These are phyloP conservation scores for Tolmerus cingulatus DNA, from an alignment of 2,888 invertebrate genomes.

Conservation along the genomic window DNA sequence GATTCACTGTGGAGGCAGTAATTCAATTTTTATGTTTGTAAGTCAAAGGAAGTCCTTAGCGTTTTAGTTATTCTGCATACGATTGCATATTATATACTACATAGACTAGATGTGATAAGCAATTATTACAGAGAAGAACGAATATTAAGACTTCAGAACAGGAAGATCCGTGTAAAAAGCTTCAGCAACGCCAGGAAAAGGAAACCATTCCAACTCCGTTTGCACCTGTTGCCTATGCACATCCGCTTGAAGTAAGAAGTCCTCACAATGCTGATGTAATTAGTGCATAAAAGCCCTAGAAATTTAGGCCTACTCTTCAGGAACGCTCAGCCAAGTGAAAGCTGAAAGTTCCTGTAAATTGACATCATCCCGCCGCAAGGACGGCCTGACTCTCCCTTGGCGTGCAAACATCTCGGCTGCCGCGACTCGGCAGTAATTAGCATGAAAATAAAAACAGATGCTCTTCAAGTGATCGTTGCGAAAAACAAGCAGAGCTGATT, in stretches of 20 bases:
- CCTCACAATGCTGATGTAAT: neutral
- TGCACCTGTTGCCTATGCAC: neutral
- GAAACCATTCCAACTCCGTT: neutral
- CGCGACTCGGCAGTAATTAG: neutral
- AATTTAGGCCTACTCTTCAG: neutral
- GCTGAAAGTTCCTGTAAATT: slow-evolving; percentile 9
- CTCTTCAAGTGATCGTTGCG: neutral
- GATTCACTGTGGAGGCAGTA: no score
- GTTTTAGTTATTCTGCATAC: no score
- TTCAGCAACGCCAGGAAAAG: neutral
- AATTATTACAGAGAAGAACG: neutral
- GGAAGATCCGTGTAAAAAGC: neutral
- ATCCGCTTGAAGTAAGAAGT: neutral
- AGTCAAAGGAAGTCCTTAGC: no score
- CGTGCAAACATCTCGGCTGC: neutral
- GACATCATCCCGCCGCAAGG: neutral
- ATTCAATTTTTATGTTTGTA: no score
- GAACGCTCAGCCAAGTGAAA: neutral
- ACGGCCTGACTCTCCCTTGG: neutral
- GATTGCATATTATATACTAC: no score
- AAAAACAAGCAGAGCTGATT: neutral
- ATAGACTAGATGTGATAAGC: no score
- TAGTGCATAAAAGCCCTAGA: neutral
- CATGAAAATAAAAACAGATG: neutral
- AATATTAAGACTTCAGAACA: neutral